Evolutionary conservation across 2,797 vertebrate genomes (phyloP).

Genomic region (Pseudomugil tenellus): DNA sequence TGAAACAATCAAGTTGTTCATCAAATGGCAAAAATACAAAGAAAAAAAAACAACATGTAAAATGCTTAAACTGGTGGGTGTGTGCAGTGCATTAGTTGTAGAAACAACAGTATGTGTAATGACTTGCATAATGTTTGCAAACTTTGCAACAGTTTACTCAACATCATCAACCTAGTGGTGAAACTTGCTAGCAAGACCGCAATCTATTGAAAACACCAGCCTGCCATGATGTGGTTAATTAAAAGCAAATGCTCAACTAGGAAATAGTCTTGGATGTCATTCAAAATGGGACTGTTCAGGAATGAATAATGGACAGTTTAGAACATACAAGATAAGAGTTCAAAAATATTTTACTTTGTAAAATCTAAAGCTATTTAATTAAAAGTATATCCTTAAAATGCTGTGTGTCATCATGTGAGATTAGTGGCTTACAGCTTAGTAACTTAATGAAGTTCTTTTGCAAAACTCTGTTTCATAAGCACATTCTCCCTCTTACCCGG

Average conservation of each 20-base stretch:
- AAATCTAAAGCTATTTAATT: not conserved
- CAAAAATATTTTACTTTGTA: slow-evolving; percentile 4
- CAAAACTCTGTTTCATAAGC: slow-evolving; percentile 26
- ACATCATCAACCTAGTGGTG: slow-evolving; percentile 27
- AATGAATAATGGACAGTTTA: slow-evolving; percentile 1
- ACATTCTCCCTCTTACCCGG: slow-evolving; percentile 3
- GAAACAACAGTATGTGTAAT: slow-evolving; percentile 32
- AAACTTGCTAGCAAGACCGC: slow-evolving; percentile 32
- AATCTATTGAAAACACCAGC: slow-evolving; percentile 4
- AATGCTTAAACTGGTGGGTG: slow-evolving; percentile 28
- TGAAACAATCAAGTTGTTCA: slow-evolving; percentile 15
- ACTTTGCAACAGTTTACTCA: slow-evolving; percentile 31
- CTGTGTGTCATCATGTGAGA: not conserved
- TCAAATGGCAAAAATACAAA: slow-evolving; percentile 6
- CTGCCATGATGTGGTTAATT: not conserved
- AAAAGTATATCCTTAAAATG: slow-evolving; percentile 3
- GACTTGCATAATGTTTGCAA: slow-evolving; percentile 51
- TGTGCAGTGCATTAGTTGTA: slow-evolving; percentile 28
- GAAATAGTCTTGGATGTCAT: not conserved
- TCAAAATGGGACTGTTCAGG: not conserved
- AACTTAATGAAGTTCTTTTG: slow-evolving; percentile 11
- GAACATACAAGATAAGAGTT: too few species aligned
- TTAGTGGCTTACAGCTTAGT: slow-evolving; percentile 6
- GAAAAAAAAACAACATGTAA: not conserved
- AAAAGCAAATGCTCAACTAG: slow-evolving; percentile 2